A percentile compares a stretch with the other conserved stretches of the same genome.
Conservation (phyloP, 2,797 vertebrate species). For the Fistularia commersonii region DNA sequence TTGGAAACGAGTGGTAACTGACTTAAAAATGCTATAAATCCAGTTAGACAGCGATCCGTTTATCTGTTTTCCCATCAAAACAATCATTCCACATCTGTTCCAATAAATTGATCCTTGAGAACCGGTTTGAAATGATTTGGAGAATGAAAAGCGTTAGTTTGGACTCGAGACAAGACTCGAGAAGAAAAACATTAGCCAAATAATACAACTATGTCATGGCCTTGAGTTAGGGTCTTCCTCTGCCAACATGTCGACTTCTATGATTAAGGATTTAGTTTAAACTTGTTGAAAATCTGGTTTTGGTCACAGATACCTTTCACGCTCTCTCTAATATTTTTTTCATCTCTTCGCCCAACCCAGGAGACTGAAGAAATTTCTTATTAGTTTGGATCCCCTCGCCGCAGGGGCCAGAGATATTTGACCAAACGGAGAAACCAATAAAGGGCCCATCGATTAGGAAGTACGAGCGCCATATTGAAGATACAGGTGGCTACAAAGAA, state of each 20-base stretch:
- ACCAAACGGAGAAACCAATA: constrained; percentile 77
- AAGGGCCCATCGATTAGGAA: constrained; percentile 78
- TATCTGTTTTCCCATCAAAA: no score
- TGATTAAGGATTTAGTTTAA: constrained; percentile 33
- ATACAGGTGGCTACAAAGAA: constrained; percentile 72
- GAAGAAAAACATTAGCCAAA: no score
- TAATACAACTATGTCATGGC: no score
- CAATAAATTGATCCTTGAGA: neutral
- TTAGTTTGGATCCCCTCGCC: constrained; percentile 76
- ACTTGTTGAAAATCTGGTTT: constrained; percentile 56
- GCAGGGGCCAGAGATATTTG: constrained; percentile 73
- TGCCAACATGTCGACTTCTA: constrained; percentile 21
- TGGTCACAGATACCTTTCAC: constrained; percentile 52
- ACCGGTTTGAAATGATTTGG: constrained; percentile 3
- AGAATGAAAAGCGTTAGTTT: neutral
- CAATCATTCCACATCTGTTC: no score
- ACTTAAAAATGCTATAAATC: no score
- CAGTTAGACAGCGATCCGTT: no score
- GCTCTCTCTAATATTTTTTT: constrained; percentile 38
- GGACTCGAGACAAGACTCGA: no score
- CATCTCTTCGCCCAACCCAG: constrained; percentile 62
- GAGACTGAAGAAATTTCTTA: constrained; percentile 73
- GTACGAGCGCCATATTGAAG: constrained; percentile 71
- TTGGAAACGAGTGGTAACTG: no score
- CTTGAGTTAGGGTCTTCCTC: constrained; percentile 3